Evolutionary conservation across 1,140 invertebrate genomes (phyloP).

Genomic region (Brachionus rotundiformis): DNA sequence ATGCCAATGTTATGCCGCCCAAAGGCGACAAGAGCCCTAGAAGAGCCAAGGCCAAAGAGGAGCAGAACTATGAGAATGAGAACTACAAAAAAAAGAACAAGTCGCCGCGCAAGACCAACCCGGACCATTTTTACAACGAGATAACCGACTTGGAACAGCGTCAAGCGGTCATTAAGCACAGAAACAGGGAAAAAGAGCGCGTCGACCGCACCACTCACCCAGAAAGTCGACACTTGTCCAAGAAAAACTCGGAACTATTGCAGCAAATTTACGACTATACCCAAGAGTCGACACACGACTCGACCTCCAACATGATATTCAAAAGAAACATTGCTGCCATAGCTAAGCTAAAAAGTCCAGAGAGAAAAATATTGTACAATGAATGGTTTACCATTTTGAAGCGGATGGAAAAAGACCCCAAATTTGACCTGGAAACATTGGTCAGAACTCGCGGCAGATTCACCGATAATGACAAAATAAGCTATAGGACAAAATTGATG

Average conservation of each 20-base stretch:
- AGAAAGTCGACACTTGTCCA: background rate
- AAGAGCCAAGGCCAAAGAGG: background rate
- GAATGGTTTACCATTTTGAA: slow-evolving; percentile 49
- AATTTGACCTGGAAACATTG: slow-evolving; percentile 44
- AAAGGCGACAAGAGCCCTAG: background rate
- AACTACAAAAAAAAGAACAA: background rate
- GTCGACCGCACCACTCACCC: background rate
- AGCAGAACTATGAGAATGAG: background rate
- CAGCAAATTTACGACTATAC: background rate
- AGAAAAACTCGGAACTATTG: slow-evolving; percentile 16
- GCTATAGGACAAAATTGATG: slow-evolving; percentile 44
- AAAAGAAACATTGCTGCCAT: slow-evolving; percentile 11
- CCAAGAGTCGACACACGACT: background rate
- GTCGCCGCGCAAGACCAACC: background rate
- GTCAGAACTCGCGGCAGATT: slow-evolving; percentile 41
- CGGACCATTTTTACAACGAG: slow-evolving; percentile 47
- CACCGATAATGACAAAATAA: slow-evolving; percentile 47
- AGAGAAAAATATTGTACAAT: slow-evolving; percentile 48
- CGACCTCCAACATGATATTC: background rate
- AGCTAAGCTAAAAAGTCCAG: slow-evolving; percentile 43
- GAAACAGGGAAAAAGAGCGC: background rate
- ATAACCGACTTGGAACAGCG: slow-evolving; percentile 35
- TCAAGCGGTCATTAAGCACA: background rate
- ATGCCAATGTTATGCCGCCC: slow-evolving; percentile 12
- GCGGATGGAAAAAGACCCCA: slow-evolving; percentile 49